Evolutionary conservation across 2,888 invertebrate species (phyloP).

Genomic region (Andrena hattorfiana): DNA sequence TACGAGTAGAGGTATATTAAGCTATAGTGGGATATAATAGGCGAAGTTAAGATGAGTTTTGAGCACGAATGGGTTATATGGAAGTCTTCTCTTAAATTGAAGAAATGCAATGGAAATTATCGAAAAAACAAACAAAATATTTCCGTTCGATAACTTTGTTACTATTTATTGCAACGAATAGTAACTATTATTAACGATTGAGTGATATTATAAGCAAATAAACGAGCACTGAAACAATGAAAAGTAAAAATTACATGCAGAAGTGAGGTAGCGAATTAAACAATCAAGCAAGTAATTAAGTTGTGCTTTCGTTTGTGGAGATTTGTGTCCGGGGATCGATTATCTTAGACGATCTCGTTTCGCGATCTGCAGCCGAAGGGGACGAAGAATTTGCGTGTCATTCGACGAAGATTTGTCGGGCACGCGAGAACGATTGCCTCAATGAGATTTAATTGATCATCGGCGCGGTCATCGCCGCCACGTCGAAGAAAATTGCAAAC

Average conservation of each 20-base stretch:
- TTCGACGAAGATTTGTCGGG: conserved; percentile 57
- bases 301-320: too few species aligned
- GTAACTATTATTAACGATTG: background rate
- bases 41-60: too few species aligned
- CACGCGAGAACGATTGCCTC: conserved; percentile 67
- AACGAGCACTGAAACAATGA: background rate
- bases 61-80: too few species aligned
- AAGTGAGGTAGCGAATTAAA: background rate
- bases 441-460: conserved; percentile 70
- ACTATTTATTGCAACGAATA: too few species aligned
- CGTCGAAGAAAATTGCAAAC: conserved; percentile 32
- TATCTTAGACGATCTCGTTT: conserved; percentile 5
- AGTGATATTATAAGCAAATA: background rate
- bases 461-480: conserved; percentile 32
- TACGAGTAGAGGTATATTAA: too few species aligned
- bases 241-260: background rate
- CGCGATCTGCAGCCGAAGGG: conserved; percentile 15
- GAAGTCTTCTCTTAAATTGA: too few species aligned
- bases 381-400: conserved; percentile 53
- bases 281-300: background rate
- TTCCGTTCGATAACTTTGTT: too few species aligned
- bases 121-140: too few species aligned
- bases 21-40: too few species aligned
- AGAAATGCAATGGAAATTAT: too few species aligned
- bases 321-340: conserved; percentile 1